A percentile compares a stretch with the other conserved stretches of the same genome.
Conservation (phyloP, 2,113 vertebrate genomes). For the Corvus hawaiiensis region DNA sequence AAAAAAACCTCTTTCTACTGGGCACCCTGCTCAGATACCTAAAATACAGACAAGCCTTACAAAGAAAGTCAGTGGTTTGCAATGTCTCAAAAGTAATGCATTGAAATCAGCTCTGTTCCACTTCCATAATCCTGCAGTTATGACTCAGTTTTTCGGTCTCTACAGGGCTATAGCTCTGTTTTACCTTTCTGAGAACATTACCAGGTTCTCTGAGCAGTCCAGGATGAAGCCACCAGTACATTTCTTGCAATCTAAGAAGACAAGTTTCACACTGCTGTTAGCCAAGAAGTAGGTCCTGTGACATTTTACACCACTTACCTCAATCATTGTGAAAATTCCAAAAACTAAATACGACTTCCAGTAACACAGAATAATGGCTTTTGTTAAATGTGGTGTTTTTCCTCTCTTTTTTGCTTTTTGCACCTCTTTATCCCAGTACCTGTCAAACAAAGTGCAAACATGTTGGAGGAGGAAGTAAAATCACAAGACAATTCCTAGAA, state of each 20-base stretch:
- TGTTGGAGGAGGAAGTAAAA: background rate
- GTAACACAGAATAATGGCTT: conserved; percentile 85
- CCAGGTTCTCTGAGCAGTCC: background rate
- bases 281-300: background rate
- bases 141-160: background rate
- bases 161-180: background rate
- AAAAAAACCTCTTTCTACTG: background rate
- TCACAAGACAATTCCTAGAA: background rate
- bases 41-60: background rate
- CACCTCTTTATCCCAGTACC: conserved; percentile 87
- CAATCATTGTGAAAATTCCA: conserved; percentile 85
- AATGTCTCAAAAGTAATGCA: background rate
- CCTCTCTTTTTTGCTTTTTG: conserved; percentile 78
- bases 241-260: background rate
- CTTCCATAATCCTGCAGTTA: background rate
- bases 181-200: background rate
- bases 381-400: conserved; percentile 77
- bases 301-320: conserved; percentile 73
- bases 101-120: background rate
- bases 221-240: background rate
- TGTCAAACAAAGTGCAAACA: conserved; percentile 45
- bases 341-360: conserved; percentile 87
- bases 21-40: background rate
- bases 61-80: background rate
- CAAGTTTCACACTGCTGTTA: background rate